Base-by-base conservation (phyloP, 2,113 vertebrate genomes). In the Plecotus auritus region DNA sequence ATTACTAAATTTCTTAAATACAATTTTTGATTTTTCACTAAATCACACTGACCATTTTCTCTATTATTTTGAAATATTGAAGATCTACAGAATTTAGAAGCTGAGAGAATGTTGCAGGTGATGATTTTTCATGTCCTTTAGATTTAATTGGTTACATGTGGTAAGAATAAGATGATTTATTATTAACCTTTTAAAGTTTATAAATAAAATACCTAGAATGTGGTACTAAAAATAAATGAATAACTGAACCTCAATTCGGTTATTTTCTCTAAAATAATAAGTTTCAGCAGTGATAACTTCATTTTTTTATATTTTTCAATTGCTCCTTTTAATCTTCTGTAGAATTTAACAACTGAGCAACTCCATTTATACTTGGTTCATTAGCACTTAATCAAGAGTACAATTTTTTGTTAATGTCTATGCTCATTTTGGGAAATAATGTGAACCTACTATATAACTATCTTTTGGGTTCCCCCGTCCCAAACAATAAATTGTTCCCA, bases 31-130 rank as follows among this genome's bases (percentile, higher is more conserved):
- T 84, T 92, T 85, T 96, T 77, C 16, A 47, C 18, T 77, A 95
- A 85, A 59, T 90, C 32, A 51, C 49, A 49, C 8, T 80, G 51
- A 3, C 23, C 35, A 77, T 87, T 91, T 92, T 80, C 56, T 94
- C 51, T 93, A 45, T 89, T 95, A 51, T 54, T 93, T 86, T 81
- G 73, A 96, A 97, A 82, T 85, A 89, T 81, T 42, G 74, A 81
- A 73, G n/a, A 51, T 56, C 32, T 81, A 11, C 40, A 72, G 42
- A 91, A 80, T 37, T 69, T 91, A 90, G 51, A 78, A 84, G 37
- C 70, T 78, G 22, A 66, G 8, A 16, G 40, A 37, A 67, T 82
- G 12, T 0, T 49, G 37, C 13, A 51, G 72, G 16, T 87, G 20
- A 70, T 67, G 17, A n/a, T 89, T 59, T 91, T 69, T n/a, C 12